Conservation (phyloP, 1,140 invertebrate species). For the Lepidurus couesii region DNA sequence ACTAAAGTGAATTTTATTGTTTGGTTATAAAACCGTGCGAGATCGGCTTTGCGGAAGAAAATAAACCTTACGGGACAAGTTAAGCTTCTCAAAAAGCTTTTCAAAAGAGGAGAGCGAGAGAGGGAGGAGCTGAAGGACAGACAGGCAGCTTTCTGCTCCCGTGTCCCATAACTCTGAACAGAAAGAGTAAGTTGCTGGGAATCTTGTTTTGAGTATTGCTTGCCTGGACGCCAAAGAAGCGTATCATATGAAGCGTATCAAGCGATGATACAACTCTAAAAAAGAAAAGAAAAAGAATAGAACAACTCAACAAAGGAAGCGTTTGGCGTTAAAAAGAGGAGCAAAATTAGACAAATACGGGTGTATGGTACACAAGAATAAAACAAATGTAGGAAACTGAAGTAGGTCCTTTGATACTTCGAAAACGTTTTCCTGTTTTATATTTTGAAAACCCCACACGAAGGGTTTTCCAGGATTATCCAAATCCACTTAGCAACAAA, state of each 20-base stretch:
- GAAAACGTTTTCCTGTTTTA: too few relatives aligned
- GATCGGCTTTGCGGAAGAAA: constrained; percentile 10
- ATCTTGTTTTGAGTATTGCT: background rate
- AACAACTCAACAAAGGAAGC: too few relatives aligned
- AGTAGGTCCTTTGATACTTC: too few relatives aligned
- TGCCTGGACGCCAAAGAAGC: background rate
- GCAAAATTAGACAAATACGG: too few relatives aligned
- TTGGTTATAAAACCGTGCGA: constrained; percentile 11
- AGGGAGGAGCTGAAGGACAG: background rate
- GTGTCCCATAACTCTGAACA: background rate
- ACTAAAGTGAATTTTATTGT: constrained; percentile 22
- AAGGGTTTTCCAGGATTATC: background rate
- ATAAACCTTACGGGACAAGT: constrained; percentile 13
- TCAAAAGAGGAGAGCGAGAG: background rate
- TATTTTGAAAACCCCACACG: background rate
- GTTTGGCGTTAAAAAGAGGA: too few relatives aligned
- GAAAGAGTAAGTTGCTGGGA: background rate
- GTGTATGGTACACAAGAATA: too few relatives aligned
- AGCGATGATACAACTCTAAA: background rate
- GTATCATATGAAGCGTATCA: constrained; percentile 22
- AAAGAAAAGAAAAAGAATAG: too few relatives aligned
- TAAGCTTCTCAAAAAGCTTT: constrained; percentile 15
- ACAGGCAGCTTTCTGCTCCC: constrained; percentile 12
- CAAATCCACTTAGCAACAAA: background rate
- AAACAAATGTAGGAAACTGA: too few relatives aligned